A percentile compares a stretch with the other conserved stretches of the same genome.
Conservation (phyloP, 2,888 invertebrate genomes). For the Lomographa bimaculata region DNA sequence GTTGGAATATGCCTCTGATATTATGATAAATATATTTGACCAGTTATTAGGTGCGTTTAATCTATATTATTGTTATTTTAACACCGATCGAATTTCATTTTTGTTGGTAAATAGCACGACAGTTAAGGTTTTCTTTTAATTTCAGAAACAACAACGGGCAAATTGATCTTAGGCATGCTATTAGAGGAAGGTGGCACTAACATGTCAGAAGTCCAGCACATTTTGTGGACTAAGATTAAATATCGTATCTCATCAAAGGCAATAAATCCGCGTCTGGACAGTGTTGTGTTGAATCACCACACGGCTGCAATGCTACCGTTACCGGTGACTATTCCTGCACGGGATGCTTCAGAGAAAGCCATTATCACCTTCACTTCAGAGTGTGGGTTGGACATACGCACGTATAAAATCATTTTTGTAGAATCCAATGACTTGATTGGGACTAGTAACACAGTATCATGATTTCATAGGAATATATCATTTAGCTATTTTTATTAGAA, state of each 20-base stretch:
- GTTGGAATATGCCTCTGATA: conserved; percentile 61
- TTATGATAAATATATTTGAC: conserved; percentile 69
- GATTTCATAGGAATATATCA: too few relatives aligned
- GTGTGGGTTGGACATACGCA: conserved; percentile 73
- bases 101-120: too few relatives aligned
- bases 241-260: conserved; percentile 57
- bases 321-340: conserved; percentile 55
- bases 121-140: conserved; percentile 18
- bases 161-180: conserved; percentile 62
- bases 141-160: conserved; percentile 66
- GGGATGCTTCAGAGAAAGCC: conserved; percentile 60
- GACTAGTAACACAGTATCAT: conserved; percentile 1
- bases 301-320: conserved; percentile 50
- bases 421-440: conserved; percentile 24
- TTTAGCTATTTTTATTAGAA: too few relatives aligned
- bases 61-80: background rate
- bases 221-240: conserved; percentile 52
- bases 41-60: conserved; percentile 54
- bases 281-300: conserved; percentile 56
- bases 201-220: conserved; percentile 63
- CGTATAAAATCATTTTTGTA: conserved; percentile 63
- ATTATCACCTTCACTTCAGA: conserved; percentile 67
- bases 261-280: conserved; percentile 52
- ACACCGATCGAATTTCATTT: too few relatives aligned
- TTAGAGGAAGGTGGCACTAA: conserved; percentile 65